These are phyloP conservation scores for Scaptomyza polygonia DNA, from an alignment of 2,888 invertebrate genomes.

Conservation along the genomic window DNA sequence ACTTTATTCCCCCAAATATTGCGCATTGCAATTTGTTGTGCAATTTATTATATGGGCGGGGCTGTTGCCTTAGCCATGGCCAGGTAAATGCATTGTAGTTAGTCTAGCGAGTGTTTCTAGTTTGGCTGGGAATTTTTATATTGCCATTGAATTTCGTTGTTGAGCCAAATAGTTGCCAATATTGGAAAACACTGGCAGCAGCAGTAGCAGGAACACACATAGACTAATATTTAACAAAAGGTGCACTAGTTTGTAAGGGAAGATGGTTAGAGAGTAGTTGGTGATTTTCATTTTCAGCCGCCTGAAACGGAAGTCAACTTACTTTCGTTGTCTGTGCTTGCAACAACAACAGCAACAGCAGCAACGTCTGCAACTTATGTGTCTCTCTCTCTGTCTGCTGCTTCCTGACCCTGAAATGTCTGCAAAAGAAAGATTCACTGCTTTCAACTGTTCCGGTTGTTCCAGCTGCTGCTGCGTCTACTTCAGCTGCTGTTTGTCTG, in stretches of 20 bases:
- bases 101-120: neutral
- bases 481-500: slow-evolving; percentile 43
- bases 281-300: slow-evolving; percentile 71
- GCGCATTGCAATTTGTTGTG: slow-evolving; percentile 56
- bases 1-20: slow-evolving; percentile 6
- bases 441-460: slow-evolving; percentile 14
- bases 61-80: neutral
- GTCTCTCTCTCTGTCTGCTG: slow-evolving; percentile 47
- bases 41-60: slow-evolving; percentile 61
- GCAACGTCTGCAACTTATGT: slow-evolving; percentile 11
- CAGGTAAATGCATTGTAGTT: slow-evolving; percentile 18
- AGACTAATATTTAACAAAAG: slow-evolving; percentile 65
- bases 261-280: neutral
- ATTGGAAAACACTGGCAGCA: slow-evolving; percentile 15
- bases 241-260: slow-evolving; percentile 16
- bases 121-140: slow-evolving; percentile 70
- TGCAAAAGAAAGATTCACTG: slow-evolving; percentile 14
- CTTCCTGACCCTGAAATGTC: slow-evolving; percentile 67
- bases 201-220: slow-evolving; percentile 30
- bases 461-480: neutral
- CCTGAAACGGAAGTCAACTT: slow-evolving; percentile 68
- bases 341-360: neutral
- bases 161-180: slow-evolving; percentile 42
- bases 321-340: slow-evolving; percentile 62
- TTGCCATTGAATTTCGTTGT: slow-evolving; percentile 56